A percentile compares a stretch with the other conserved stretches of the same genome.
Conservation (phyloP, 2,797 vertebrate genomes). For the Agapornis canus region DNA sequence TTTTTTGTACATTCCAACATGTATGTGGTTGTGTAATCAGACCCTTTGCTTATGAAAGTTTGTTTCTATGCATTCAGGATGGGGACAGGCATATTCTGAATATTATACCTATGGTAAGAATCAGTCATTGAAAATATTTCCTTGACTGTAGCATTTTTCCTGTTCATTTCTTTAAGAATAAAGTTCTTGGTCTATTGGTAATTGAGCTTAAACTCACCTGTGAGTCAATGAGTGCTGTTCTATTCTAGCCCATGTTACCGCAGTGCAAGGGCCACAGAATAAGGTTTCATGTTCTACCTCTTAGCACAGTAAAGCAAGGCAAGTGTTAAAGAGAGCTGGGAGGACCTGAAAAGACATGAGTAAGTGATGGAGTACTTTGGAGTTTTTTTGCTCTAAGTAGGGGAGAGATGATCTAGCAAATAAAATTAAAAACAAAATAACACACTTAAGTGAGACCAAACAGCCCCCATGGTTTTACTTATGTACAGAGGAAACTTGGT, state of each 20-base stretch:
- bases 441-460: neutral
- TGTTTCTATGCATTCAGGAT: neutral
- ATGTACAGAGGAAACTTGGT: neutral
- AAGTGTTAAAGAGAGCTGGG: neutral
- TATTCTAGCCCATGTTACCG: neutral
- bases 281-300: neutral
- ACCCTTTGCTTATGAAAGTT: neutral
- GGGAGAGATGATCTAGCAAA: neutral
- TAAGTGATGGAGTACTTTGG: fast-evolving
- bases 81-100: neutral
- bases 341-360: neutral
- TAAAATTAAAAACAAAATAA: neutral
- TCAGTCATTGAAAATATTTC: neutral
- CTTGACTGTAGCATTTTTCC: neutral
- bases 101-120: neutral
- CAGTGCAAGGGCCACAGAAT: neutral
- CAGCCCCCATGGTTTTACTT: neutral
- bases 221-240: neutral
- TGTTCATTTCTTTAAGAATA: neutral
- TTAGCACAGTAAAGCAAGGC: neutral
- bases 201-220: neutral
- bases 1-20: neutral
- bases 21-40: neutral
- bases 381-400: neutral
- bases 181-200: neutral